Evolutionary conservation across 2,888 invertebrate species (phyloP).

Genomic region (Parochlus steinenii): DNA sequence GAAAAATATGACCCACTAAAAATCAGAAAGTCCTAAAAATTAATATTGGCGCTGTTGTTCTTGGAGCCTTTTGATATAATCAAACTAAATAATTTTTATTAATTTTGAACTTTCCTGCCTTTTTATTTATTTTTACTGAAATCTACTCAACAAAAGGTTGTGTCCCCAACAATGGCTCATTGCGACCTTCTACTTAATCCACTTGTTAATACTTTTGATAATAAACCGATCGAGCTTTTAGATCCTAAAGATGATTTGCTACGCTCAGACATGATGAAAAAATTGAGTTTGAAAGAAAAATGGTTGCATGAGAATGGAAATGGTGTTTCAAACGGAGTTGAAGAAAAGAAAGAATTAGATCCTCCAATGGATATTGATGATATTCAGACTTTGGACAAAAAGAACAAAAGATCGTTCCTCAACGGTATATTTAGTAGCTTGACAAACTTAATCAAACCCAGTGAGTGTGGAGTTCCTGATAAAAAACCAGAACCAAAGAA

Average conservation of each 20-base stretch:
- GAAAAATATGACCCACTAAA: too few relatives aligned
- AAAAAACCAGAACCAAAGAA: neutral
- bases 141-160: too few relatives aligned
- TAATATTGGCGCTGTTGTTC: too few relatives aligned
- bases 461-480: neutral
- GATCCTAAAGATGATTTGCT: constrained; percentile 10
- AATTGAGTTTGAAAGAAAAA: constrained; percentile 28
- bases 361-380: constrained; percentile 22
- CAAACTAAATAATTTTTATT: too few relatives aligned
- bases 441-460: constrained; percentile 8
- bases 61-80: too few relatives aligned
- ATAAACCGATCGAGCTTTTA: too few relatives aligned
- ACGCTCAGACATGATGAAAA: constrained; percentile 24
- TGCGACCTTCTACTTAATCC: constrained; percentile 5
- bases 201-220: too few relatives aligned
- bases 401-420: constrained; percentile 13
- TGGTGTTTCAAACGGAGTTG: neutral
- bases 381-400: neutral
- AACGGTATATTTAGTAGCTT: constrained; percentile 11
- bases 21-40: too few relatives aligned
- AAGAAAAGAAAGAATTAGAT: too few relatives aligned
- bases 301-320: constrained; percentile 23
- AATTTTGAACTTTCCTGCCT: too few relatives aligned
- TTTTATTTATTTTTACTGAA: too few relatives aligned
- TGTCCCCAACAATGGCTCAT: constrained; percentile 6